These are phyloP conservation scores for Thomomys bottae DNA, from an alignment of 2,113 vertebrate species.

Conservation along the genomic window DNA sequence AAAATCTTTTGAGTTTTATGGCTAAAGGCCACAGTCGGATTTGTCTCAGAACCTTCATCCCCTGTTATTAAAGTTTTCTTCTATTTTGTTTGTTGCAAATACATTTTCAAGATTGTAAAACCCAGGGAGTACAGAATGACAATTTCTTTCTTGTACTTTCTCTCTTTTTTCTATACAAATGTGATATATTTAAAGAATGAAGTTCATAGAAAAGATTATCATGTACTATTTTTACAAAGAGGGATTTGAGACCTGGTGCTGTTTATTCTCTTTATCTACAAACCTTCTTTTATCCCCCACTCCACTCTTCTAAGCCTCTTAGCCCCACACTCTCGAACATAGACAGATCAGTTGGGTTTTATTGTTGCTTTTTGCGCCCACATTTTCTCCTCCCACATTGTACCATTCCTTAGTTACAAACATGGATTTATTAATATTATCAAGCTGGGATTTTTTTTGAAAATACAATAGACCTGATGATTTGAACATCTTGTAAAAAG, in stretches of 20 bases:
- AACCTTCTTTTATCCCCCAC: not conserved
- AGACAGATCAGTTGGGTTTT: not conserved
- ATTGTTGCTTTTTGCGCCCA: not conserved
- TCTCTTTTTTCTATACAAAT: not conserved
- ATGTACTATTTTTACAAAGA: not conserved
- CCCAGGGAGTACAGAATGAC: not conserved
- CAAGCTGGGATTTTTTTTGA: not conserved
- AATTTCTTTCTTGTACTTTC: not conserved
- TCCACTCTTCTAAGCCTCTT: too few species aligned
- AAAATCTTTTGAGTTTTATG: not conserved
- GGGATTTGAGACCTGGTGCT: not conserved
- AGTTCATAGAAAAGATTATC: not conserved
- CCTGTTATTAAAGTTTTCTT: not conserved
- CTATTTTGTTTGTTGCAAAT: not conserved
- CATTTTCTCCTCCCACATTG: not conserved
- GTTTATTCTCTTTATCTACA: not conserved
- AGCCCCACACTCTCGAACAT: too few species aligned
- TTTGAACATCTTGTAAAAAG: not conserved
- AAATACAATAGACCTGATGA: not conserved
- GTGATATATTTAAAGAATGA: slow-evolving; percentile 37
- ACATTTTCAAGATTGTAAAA: not conserved
- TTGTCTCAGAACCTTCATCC: not conserved
- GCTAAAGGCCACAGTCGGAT: not conserved
- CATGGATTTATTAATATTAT: not conserved
- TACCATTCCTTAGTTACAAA: not conserved